phyloP scores from a whole-genome alignment of 1,140 invertebrate species.

The Tenebrio molitor region DNA sequence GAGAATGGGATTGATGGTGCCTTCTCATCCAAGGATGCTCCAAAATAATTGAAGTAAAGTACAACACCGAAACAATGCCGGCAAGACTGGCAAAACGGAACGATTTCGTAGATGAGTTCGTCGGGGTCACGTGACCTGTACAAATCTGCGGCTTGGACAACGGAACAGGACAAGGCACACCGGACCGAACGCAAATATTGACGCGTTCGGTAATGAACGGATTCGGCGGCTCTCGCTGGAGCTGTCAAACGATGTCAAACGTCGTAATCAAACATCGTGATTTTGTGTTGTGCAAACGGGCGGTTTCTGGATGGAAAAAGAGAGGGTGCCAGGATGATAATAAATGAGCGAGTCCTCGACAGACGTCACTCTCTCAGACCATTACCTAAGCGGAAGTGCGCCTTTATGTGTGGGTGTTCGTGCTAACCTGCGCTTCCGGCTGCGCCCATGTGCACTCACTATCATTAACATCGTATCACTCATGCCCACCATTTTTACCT shows the following conservation, averaged over 20 bases:
- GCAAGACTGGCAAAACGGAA: too few species aligned
- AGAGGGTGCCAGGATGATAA: constrained; percentile 48
- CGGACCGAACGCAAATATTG: constrained; percentile 6
- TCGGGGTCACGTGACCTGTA: too few species aligned
- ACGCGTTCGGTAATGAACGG: constrained; percentile 28
- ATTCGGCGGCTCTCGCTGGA: neutral
- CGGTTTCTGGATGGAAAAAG: neutral
- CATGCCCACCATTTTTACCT: constrained; percentile 54
- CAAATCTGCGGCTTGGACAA: neutral
- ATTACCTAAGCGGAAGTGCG: constrained; percentile 57
- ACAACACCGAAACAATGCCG: too few species aligned
- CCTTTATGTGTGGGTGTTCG: constrained; percentile 64
- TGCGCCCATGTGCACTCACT: constrained; percentile 58
- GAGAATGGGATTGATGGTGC: constrained; percentile 12
- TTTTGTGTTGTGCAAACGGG: constrained; percentile 28
- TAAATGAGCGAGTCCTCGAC: constrained; percentile 58
- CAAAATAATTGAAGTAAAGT: constrained; percentile 5
- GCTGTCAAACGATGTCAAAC: constrained; percentile 23
- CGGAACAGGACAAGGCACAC: neutral
- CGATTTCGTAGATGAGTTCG: too few species aligned
- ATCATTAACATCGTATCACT: constrained; percentile 55
- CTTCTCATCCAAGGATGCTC: constrained; percentile 14
- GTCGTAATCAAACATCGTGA: constrained; percentile 27
- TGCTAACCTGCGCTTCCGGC: constrained; percentile 64
- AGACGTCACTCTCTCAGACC: constrained; percentile 60